Base-by-base conservation (phyloP, 2,888 invertebrate species). In the Galerucella nymphaeae region DNA sequence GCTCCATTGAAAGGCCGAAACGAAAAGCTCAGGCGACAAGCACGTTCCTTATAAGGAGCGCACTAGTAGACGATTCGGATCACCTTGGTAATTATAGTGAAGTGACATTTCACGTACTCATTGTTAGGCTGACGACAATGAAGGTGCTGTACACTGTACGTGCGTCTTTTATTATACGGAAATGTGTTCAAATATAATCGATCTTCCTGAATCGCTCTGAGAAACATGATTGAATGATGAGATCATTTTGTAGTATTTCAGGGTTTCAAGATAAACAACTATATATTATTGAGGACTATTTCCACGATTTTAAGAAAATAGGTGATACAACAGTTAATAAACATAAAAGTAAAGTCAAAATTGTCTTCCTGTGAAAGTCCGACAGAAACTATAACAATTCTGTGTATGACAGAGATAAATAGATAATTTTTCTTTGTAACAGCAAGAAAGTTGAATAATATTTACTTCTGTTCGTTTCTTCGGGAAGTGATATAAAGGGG, bases 1-100 rank as follows among this genome's bases (percentile, higher is more conserved):
- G 82, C 18, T 64, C 58, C 48, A 16, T 67, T 30, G 50, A 67
- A 23, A 59, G 66, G 10, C 48, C 66, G 58, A 53, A 53, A 58
- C 55, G 30, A 61, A 67, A 50, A 48, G 48, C 50, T 20, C 67
- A 48, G 59, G 42, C 67, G 67, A 61, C 59, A 59, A 20, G 67
- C 67, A 67, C 67, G 67, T 67, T 67, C 42, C 18, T 62, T 42
- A 42, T 18, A 38, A 62, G 61, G 42, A 59, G 30, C 59, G 59
- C n/a, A n/a, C n/a, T 16, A 62, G 61, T 62, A 38, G 42, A 41
- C 61, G 61, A 41, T 62, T 42, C 42, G 18, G 38, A 62, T 41
- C 61, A 62, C 61, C 61, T 62, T 41, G 18, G 42, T 18, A 62
- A 62, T 62, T 62, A 42, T 38, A n/a, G 38, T 38, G 30, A 58